Conservation (phyloP, 2,113 vertebrate genomes). For the Archocentrus centrarchus region DNA sequence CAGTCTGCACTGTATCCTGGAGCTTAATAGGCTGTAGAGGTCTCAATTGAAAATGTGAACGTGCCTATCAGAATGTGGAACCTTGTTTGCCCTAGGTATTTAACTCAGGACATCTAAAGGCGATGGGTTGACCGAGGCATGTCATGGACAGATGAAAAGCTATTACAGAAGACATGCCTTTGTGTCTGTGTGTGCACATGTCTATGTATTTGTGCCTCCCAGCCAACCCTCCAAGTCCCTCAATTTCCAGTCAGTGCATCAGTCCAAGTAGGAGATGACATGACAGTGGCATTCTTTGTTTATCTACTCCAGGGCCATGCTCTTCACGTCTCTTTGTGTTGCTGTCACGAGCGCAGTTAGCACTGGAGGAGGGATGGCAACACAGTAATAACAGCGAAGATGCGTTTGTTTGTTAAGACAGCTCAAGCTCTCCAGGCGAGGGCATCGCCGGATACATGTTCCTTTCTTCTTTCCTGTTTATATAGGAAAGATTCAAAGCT, state of each 20-base stretch:
- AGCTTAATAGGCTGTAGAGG: conserved; percentile 68
- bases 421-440: conserved; percentile 46
- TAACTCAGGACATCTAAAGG: conserved; percentile 67
- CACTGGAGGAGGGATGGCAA: conserved; percentile 47
- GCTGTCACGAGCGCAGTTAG: conserved; percentile 61
- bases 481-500: conserved; percentile 20
- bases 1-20: conserved; percentile 45
- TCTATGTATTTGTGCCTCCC: conserved; percentile 13
- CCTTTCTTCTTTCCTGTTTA: conserved; percentile 41
- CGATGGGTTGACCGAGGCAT: conserved; percentile 57
- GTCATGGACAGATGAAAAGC: conserved; percentile 69
- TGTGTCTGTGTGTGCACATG: conserved; percentile 9
- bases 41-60: conserved; percentile 67
- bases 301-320: conserved; percentile 70
- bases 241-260: conserved; percentile 61
- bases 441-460: conserved; percentile 31
- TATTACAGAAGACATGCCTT: conserved; percentile 62
- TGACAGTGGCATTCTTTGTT: conserved; percentile 70
- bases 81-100: conserved; percentile 63
- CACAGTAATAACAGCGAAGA: conserved; percentile 45
- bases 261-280: conserved; percentile 71
- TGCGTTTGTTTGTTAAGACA: conserved; percentile 58
- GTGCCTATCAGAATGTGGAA: conserved; percentile 62
- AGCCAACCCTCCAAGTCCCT: conserved; percentile 54
- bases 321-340: conserved; percentile 73